phyloP scores from a whole-genome alignment of 2,797 vertebrate genomes.

The Taenioides sp. region DNA sequence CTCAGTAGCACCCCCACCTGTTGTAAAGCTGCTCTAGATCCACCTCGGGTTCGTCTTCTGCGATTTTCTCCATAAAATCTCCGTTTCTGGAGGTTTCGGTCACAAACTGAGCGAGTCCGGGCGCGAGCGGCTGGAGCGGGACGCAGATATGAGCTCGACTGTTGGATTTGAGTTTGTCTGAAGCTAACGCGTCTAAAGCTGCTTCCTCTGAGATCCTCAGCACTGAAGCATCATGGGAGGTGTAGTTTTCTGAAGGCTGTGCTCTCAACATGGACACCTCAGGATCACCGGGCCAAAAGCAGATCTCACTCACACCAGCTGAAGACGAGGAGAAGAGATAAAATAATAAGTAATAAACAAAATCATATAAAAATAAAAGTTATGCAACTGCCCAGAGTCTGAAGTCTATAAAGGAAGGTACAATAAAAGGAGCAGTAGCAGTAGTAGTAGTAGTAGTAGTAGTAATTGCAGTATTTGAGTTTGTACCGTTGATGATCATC shows the following conservation, averaged over 20 bases:
- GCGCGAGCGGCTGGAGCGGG: slow-evolving; percentile 84
- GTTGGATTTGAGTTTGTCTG: slow-evolving; percentile 91
- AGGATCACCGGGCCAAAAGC: slow-evolving; percentile 94
- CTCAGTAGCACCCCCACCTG: slow-evolving; percentile 30
- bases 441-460: not conserved
- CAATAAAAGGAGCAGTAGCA: not conserved
- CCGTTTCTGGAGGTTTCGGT: slow-evolving; percentile 84
- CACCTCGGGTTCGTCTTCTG: slow-evolving; percentile 64
- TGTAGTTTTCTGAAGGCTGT: not conserved
- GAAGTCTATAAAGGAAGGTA: not conserved
- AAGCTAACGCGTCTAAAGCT: slow-evolving; percentile 84
- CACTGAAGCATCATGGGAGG: slow-evolving; percentile 11
- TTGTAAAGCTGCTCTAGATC: slow-evolving; percentile 75
- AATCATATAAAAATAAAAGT: not conserved
- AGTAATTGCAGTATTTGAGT: not conserved
- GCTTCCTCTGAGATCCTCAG: slow-evolving; percentile 77
- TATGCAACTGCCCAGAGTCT: not conserved
- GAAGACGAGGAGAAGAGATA: slow-evolving; percentile 14
- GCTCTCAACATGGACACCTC: slow-evolving; percentile 86
- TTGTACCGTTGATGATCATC: slow-evolving; percentile 94
- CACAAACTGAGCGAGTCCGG: slow-evolving; percentile 84
- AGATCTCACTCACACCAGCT: slow-evolving; percentile 93
- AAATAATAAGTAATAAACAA: not conserved
- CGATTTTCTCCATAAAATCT: slow-evolving; percentile 86
- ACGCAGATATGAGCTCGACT: slow-evolving; percentile 88